Evolutionary conservation across 2,797 vertebrate species (phyloP).

Genomic region (Bovichtus variegatus): DNA sequence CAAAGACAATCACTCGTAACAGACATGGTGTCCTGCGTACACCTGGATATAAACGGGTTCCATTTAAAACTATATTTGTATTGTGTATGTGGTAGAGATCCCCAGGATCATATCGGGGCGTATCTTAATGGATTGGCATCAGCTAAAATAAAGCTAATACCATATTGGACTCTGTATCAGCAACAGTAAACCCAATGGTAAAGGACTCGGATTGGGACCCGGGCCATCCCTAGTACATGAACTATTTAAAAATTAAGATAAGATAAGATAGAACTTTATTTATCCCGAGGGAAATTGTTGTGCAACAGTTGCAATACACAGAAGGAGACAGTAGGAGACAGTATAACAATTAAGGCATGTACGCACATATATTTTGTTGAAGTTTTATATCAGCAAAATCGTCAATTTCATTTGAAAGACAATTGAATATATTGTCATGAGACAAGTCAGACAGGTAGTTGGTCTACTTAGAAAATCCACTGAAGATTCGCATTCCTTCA

Average conservation of each 20-base stretch:
- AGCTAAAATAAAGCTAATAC: neutral
- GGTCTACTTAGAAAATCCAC: conserved; percentile 13
- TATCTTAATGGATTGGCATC: neutral
- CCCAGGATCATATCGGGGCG: neutral
- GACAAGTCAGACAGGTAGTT: conserved; percentile 8
- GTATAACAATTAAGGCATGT: too few relatives aligned
- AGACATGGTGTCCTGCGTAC: neutral
- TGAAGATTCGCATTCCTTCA: conserved; percentile 66
- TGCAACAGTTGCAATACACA: too few relatives aligned
- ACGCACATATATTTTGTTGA: neutral
- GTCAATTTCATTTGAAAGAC: neutral
- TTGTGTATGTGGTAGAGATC: neutral
- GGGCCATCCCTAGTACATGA: too few relatives aligned
- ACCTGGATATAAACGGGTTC: neutral
- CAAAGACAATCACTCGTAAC: neutral
- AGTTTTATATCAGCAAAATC: neutral
- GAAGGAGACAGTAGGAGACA: too few relatives aligned
- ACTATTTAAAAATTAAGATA: too few relatives aligned
- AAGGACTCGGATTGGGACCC: neutral
- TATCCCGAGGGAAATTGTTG: too few relatives aligned
- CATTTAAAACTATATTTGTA: neutral
- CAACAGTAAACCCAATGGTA: neutral
- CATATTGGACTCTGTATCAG: neutral
- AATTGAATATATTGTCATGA: neutral
- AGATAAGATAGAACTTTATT: too few relatives aligned